Percentiles rank a stretch among this genome's conserved stretches.
These are phyloP conservation scores for Hippopotamyrus pictus DNA, from an alignment of 2,797 vertebrate species.

Conservation along the genomic window DNA sequence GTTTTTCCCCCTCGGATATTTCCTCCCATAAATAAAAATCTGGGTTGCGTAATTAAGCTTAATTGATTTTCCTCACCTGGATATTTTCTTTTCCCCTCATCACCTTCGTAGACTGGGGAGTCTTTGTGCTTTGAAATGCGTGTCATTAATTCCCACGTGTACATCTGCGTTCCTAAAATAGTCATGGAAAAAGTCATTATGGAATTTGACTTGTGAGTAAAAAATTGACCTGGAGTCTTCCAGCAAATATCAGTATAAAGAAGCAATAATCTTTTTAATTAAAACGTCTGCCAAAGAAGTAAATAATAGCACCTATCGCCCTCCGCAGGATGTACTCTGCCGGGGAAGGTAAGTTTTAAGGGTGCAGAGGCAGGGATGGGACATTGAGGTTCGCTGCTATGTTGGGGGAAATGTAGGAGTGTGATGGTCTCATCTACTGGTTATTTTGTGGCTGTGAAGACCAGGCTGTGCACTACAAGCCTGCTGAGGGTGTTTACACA, in stretches of 20 bases:
- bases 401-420: background rate
- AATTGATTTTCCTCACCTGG: constrained; percentile 50
- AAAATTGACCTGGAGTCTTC: background rate
- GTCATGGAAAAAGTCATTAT: background rate
- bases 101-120: background rate
- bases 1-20: constrained; percentile 38
- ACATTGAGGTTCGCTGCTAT: background rate
- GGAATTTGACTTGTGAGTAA: background rate
- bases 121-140: background rate
- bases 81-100: constrained; percentile 25
- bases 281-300: background rate
- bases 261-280: background rate
- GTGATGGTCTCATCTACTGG: background rate
- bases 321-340: background rate
- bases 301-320: background rate
- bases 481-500: background rate
- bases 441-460: background rate
- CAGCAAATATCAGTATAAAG: background rate
- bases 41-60: constrained; percentile 52
- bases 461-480: background rate
- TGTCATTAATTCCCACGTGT: background rate
- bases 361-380: background rate
- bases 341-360: background rate
- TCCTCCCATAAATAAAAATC: constrained; percentile 41
- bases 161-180: background rate